Evolutionary conservation across 2,797 vertebrate species (phyloP), one percentile per base, ranked within the genome.

Genomic region (Serranus cabrilla): DNA sequence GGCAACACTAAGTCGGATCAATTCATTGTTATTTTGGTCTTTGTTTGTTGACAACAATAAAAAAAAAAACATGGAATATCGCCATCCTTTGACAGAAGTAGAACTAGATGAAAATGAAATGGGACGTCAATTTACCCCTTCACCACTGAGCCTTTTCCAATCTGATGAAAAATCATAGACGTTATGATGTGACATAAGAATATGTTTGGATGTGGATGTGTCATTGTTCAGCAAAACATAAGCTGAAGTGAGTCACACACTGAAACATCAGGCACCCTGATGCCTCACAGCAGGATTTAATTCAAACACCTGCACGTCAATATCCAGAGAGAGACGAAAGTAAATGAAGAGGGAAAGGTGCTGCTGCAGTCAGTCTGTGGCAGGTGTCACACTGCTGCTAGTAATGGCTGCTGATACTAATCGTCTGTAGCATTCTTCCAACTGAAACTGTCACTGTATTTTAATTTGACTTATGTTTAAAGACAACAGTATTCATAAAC

Each of bases 241-340:
- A 59, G 37, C 14, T 56, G 11, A 63, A 70, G 21, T 60, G 76
- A 87, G 75, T 87, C 76, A 83, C 60, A 43, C 11, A 51, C 46
- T 71, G 20, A 87, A 76, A 72, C 40, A 76, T n/a, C 52, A 82
- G 73, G 45, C 50, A 37, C 46, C 39, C 63, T 8, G 17, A 72
- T 60, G 72, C 55, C 56, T 76, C 83, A 43, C 81, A 78, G 52
- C 42, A 0, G 34, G 76, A 70, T 74, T 70, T 71, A 42, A 81
- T 74, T 74, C 72, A 82, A 81, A 83, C 66, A 76, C 63, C 78
- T 76, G 76, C 74, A 72, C 51, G 66, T 67, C 56, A 62, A 78
- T 77, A 77, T 11, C 27, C 18, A 52, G 34, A 76, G 8, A 61
- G 54, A 71, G 45, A 13, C 10, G 27, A 59, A 55, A 57, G 16